Conservation (phyloP, 2,113 vertebrate species). For the Paratilapia polleni region DNA sequence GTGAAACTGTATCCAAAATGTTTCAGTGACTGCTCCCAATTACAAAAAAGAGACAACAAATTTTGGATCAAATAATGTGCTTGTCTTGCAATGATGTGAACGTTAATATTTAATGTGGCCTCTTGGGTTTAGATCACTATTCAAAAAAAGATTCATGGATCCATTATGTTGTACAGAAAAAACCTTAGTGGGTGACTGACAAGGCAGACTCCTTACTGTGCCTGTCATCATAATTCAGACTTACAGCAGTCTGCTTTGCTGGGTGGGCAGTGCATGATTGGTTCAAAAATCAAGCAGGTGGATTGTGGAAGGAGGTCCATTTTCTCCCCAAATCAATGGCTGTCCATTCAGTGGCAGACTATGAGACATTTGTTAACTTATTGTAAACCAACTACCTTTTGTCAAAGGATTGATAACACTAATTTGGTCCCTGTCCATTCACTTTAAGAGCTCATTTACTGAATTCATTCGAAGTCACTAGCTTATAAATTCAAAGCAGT, state of each 20-base stretch:
- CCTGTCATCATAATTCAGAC: constrained; percentile 54
- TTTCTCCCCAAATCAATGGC: background rate
- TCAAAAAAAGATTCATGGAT: constrained; percentile 52
- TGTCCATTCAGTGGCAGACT: background rate
- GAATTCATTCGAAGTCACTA: too few relatives aligned
- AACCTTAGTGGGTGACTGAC: constrained; percentile 49
- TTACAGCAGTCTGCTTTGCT: constrained; percentile 27
- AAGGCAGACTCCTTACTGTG: constrained; percentile 49
- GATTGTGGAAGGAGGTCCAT: background rate
- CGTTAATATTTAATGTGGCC: background rate
- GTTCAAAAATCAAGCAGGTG: constrained; percentile 18
- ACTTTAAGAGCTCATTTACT: too few relatives aligned
- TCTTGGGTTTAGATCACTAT: constrained; percentile 17
- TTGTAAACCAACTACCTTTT: background rate
- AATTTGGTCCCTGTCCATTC: too few relatives aligned
- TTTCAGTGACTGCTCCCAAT: background rate
- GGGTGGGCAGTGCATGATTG: constrained; percentile 18
- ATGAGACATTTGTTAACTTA: background rate
- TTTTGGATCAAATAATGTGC: constrained; percentile 10
- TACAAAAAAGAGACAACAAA: background rate
- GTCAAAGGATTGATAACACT: too few relatives aligned
- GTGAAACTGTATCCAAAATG: background rate
- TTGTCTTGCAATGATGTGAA: background rate
- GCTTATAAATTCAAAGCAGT: too few relatives aligned
- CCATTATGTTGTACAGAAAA: constrained; percentile 46